Base-by-base conservation (phyloP, 2,797 vertebrate species). In the Paratrypauchen microcephalus region DNA sequence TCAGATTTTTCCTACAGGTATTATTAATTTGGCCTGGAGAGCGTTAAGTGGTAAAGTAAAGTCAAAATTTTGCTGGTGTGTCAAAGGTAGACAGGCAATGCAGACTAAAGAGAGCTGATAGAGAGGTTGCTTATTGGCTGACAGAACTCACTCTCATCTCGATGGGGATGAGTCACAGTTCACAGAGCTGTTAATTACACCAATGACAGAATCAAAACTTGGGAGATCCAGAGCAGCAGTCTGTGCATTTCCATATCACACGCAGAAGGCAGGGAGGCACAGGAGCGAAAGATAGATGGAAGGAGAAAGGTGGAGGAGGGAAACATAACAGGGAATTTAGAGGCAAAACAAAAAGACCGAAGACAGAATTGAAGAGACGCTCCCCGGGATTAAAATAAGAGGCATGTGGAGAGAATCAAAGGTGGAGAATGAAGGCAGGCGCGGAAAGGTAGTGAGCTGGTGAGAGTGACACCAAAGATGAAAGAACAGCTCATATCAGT, bases 161-260 rank as follows among this genome's bases (percentile, higher is more conserved):
- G 86, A 87, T 88, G 75, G 54, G 81, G 82, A 89, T 90, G 87
- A 90, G 85, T 90, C 87, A 87, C 87, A 88, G 87, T 89, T 91
- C 73, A 65, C 77, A 73, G 85, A 88, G 80, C 82, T 76, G 83
- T 90, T 93, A 92, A 93, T 92, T 92, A 92, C 83, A 66, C 79
- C 73, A 71, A 87, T 73, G 79, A 86, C 84, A 83, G 87, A 91
- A 88, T 90, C 82, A 85, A 89, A 92, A 91, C 82, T 81, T 60
- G 1, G 19, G 81, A 78, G 83, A 92, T 87, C 68, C 79, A 80
- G 87, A 92, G 89, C 91, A 92, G 92, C 90, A 92, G 91, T 89
- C 89, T 90, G 78, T 39, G 16, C 83, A 92, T 93, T 92, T 91
- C 87, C 91, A 92, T 91, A 90, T 92, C 89, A 91, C 88, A 90